phyloP scores from a whole-genome alignment of 2,888 invertebrate genomes.

The Pandemis cinnamomeana region DNA sequence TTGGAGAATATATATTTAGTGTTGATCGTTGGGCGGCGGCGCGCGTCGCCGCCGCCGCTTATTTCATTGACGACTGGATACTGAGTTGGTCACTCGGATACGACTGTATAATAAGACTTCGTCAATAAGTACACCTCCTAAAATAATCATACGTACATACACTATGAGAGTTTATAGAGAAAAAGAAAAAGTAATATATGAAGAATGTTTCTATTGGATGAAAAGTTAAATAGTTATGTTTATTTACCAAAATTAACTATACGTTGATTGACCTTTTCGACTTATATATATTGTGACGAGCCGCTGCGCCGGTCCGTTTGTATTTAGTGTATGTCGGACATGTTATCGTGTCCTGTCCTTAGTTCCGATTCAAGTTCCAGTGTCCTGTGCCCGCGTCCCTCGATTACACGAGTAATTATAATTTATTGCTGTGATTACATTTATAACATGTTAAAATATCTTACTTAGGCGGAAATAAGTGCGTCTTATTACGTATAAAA shows the following conservation, averaged over 20 bases:
- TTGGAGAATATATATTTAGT: slow-evolving; percentile 81
- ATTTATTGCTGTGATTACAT: slow-evolving; percentile 83
- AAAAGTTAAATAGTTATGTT: slow-evolving; percentile 76
- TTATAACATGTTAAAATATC: slow-evolving; percentile 75
- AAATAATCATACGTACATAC: slow-evolving; percentile 73
- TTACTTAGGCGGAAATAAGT: slow-evolving; percentile 69
- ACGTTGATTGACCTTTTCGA: slow-evolving; percentile 69
- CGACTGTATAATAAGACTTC: slow-evolving; percentile 73
- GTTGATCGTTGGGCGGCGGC: slow-evolving; percentile 66
- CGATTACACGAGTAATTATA: slow-evolving; percentile 70
- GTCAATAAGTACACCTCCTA: slow-evolving; percentile 76
- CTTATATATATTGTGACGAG: slow-evolving; percentile 59
- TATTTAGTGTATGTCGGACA: slow-evolving; percentile 76
- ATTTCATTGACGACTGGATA: slow-evolving; percentile 74
- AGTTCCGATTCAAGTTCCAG: slow-evolving; percentile 72
- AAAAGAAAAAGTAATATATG: slow-evolving; percentile 75
- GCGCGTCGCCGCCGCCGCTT: slow-evolving; percentile 58
- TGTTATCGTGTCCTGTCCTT: slow-evolving; percentile 75
- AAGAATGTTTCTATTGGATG: slow-evolving; percentile 80
- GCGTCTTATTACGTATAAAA: slow-evolving; percentile 66
- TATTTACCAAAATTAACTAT: slow-evolving; percentile 80
- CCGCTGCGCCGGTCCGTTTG: slow-evolving; percentile 62
- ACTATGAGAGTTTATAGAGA: slow-evolving; percentile 77
- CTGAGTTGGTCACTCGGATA: slow-evolving; percentile 79
- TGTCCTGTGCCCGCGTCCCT: slow-evolving; percentile 70